phyloP scores from a whole-genome alignment of 2,888 invertebrate genomes.

The Escarpia spicata region DNA sequence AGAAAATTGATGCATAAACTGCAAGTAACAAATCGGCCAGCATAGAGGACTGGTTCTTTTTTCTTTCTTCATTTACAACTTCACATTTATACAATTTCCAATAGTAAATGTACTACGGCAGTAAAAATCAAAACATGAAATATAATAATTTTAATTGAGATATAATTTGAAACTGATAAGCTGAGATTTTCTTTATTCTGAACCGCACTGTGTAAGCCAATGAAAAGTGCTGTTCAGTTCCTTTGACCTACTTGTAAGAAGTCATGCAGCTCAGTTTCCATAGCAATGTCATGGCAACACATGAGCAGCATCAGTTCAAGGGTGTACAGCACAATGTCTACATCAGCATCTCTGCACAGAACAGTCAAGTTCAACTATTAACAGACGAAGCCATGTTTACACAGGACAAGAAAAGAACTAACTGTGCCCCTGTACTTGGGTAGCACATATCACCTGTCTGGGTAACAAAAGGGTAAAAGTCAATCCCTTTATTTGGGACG shows the following conservation, averaged over 20 bases:
- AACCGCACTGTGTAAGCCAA: background rate
- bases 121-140: too few species aligned
- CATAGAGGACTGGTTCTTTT: too few species aligned
- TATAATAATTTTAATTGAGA: too few species aligned
- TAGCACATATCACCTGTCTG: background rate
- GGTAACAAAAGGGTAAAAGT: background rate
- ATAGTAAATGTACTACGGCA: too few species aligned
- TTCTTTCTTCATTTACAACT: too few species aligned
- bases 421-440: background rate
- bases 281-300: slow-evolving; percentile 35
- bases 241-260: background rate
- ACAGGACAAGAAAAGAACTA: background rate
- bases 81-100: too few species aligned
- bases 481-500: background rate
- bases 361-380: background rate
- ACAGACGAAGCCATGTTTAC: background rate
- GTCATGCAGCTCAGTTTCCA: background rate
- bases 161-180: too few species aligned
- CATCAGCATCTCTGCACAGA: slow-evolving; percentile 49
- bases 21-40: too few species aligned
- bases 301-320: slow-evolving; percentile 52
- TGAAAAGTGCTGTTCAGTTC: background rate
- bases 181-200: too few species aligned
- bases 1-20: too few species aligned
- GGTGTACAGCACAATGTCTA: slow-evolving; percentile 51